phyloP scores from a whole-genome alignment of 2,888 invertebrate species.

The Exephanes ischioxanthus region DNA sequence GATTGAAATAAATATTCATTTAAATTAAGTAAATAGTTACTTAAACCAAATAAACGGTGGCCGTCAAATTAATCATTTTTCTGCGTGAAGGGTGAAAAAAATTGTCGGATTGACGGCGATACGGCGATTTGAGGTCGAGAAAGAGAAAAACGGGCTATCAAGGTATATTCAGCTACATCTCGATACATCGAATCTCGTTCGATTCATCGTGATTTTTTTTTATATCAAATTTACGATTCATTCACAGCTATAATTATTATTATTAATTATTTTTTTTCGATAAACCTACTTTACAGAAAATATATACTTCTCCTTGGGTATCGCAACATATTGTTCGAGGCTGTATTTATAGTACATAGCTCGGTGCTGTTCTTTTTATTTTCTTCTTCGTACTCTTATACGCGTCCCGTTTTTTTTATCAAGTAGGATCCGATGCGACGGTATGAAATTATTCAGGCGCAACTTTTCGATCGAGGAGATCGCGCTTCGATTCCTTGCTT shows the following conservation, averaged over 20 bases:
- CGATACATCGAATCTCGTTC: conserved; percentile 26
- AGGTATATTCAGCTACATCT: conserved; percentile 35
- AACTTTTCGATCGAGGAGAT: not conserved
- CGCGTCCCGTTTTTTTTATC: conserved; percentile 14
- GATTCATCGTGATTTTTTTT: conserved; percentile 23
- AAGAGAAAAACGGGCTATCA: conserved; percentile 37
- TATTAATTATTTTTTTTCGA: conserved; percentile 41
- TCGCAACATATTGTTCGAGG: conserved; percentile 59
- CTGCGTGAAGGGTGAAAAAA: not conserved
- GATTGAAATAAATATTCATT: no score
- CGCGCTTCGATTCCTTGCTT: not conserved
- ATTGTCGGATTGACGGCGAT: no score
- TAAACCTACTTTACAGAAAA: conserved; percentile 69
- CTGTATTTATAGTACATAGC: conserved; percentile 62
- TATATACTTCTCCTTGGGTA: conserved; percentile 65
- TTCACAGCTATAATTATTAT: conserved; percentile 49
- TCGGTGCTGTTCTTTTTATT: conserved; percentile 31
- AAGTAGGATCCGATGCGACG: conserved; percentile 42
- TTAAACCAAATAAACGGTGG: no score
- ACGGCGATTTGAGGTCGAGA: conserved; percentile 3
- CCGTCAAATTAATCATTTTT: no score
- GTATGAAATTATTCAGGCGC: conserved; percentile 20
- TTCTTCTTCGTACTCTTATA: not conserved
- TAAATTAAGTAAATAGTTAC: no score
- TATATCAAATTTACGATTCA: conserved; percentile 47